Base-by-base conservation (phyloP, 2,888 invertebrate genomes). In the Drymonia ruficornis region DNA sequence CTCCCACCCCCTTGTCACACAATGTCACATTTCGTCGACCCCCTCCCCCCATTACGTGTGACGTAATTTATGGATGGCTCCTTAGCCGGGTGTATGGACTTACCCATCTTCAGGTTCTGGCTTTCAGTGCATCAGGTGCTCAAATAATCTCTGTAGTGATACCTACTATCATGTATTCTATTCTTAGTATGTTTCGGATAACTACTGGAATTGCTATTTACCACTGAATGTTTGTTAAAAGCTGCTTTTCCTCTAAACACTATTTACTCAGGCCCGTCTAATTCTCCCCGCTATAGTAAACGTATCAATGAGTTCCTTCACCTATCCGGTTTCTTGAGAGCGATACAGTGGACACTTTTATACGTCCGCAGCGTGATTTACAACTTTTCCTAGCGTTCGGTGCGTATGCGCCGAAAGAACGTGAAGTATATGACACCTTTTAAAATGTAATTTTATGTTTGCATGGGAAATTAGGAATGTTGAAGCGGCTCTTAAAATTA, bases 261-360 rank as follows among this genome's bases (percentile, higher is more conserved):
- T 40, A 13, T 43, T 43, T 43, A 13, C 16, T 43, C 5, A 18
- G 18, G 15, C 45, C 7, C 15, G n/a, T n/a, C 28, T 45, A 45
- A 55, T 55, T 52, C 46, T 63, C 58, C 50, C 55, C 62, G 59
- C 51, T 53, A 60, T 49, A 63, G 61, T 58, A 60, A n/a, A 46
- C 36, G 53, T 34, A 42, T 31, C 50, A 43, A 38, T 29, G 59
- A 67, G 72, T 69, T 74, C 65, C 65, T 70, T 74, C 68, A 74
- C 74, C 74, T 74, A 71, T 64, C 71, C 64, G 71, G 68, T 71
- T 70, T 59, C 61, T 62, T 67, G 66, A 58, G 63, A 56, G 63
- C 61, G 61, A 66, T 65, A 68, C 59, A 61, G 62, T 63, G 55
- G 67, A 67, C 70, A 71, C 63, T 70, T 74, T 72, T 72, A 74